phyloP scores from a whole-genome alignment of 2,113 vertebrate species.

The Spermophilus dauricus region DNA sequence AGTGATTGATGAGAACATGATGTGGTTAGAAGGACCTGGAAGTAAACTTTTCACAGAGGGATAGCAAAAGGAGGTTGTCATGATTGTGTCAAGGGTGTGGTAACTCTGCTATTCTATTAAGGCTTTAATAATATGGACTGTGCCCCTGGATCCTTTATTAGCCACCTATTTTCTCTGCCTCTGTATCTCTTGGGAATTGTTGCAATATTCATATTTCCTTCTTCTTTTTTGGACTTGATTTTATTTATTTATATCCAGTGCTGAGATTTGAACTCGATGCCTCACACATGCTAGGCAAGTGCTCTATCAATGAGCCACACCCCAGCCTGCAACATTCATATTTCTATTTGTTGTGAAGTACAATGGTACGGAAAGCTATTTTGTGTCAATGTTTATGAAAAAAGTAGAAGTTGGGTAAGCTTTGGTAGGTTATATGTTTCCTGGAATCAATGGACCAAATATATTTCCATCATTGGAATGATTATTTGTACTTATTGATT shows the following conservation, averaged over 20 bases:
- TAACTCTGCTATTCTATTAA: not conserved
- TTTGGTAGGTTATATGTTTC: not conserved
- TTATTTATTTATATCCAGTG: too few species aligned
- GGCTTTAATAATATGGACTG: not conserved
- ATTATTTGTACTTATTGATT: not conserved
- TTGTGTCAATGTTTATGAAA: not conserved
- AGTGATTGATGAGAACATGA: not conserved
- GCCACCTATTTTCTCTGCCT: not conserved
- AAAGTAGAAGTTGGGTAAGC: not conserved
- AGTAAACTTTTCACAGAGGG: not conserved
- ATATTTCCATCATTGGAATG: not conserved
- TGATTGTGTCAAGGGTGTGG: not conserved
- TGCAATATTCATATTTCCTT: not conserved
- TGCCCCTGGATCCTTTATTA: not conserved
- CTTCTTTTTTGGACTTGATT: too few species aligned
- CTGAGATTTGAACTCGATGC: too few species aligned
- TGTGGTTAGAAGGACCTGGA: slow-evolving; percentile 1
- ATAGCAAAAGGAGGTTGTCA: not conserved
- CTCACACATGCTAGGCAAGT: too few species aligned
- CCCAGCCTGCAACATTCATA: not conserved
- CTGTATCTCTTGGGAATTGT: not conserved
- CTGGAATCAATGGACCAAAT: not conserved
- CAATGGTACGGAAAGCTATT: not conserved
- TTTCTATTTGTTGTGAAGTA: not conserved
- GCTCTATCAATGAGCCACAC: too few species aligned